Percentiles rank a stretch among this genome's conserved stretches.
phyloP scores from a whole-genome alignment of 2,113 vertebrate genomes.

The Tragelaphus strepsiceros region DNA sequence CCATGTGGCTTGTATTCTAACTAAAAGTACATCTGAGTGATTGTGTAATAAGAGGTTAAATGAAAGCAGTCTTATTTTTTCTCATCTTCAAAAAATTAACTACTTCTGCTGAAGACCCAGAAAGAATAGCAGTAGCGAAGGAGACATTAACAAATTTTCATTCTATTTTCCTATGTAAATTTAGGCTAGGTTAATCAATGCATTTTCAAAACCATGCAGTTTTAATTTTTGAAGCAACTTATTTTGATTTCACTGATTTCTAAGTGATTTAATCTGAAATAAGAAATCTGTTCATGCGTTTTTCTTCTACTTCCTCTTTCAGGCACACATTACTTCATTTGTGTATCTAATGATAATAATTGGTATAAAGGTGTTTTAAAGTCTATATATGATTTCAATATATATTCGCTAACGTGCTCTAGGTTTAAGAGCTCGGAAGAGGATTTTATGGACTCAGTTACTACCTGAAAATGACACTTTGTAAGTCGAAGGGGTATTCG shows the following conservation, averaged over 20 bases:
- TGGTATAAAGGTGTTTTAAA: background rate
- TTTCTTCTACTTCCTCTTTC: background rate
- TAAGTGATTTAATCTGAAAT: background rate
- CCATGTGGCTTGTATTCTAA: background rate
- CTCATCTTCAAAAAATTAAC: background rate
- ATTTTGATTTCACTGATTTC: conserved; percentile 5
- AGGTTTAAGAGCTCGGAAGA: background rate
- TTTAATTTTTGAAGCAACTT: background rate
- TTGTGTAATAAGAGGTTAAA: background rate
- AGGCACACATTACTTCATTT: background rate
- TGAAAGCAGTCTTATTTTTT: background rate
- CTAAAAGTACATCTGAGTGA: background rate
- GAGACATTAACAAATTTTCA: background rate
- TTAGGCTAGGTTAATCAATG: conserved; percentile 1
- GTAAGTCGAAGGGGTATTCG: conserved; percentile 95
- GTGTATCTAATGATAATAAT: background rate
- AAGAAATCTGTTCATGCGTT: background rate
- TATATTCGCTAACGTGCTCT: background rate
- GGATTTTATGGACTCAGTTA: conserved; percentile 47
- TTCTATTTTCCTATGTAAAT: background rate
- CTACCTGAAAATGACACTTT: conserved; percentile 98
- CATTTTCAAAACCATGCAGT: background rate
- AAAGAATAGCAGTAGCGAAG: background rate
- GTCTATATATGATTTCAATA: background rate
- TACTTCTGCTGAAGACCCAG: background rate